Percentiles rank a stretch among this genome's conserved stretches.
phyloP scores from a whole-genome alignment of 2,113 vertebrate species.

The Upupa epops region DNA sequence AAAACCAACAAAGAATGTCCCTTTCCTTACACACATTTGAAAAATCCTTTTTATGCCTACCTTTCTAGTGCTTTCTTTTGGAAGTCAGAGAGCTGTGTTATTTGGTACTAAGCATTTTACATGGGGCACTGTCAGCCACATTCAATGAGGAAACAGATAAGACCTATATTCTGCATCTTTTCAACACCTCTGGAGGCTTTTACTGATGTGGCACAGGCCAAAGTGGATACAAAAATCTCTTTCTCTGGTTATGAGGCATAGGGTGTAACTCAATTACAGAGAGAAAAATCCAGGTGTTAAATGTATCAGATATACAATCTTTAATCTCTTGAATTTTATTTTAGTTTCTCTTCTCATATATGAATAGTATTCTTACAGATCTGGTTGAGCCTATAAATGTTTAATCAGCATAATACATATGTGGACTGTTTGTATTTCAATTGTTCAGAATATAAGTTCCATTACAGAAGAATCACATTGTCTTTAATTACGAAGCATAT shows the following conservation, averaged over 20 bases:
- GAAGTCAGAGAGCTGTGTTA: not conserved
- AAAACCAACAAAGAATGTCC: no score
- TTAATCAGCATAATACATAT: not conserved
- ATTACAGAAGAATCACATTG: not conserved
- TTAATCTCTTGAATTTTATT: not conserved
- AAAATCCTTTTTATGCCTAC: not conserved
- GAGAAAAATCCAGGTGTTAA: not conserved
- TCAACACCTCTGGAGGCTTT: not conserved
- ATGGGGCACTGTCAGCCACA: not conserved
- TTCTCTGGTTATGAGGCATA: not conserved
- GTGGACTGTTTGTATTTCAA: not conserved
- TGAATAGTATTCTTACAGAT: not conserved
- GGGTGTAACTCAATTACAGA: not conserved
- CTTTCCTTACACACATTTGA: not conserved
- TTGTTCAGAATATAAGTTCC: not conserved
- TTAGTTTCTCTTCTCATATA: not conserved
- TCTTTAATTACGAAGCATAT: not conserved
- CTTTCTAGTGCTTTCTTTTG: not conserved
- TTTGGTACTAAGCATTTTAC: not conserved
- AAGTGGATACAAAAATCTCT: not conserved
- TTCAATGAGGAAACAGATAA: not conserved
- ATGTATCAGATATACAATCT: not conserved
- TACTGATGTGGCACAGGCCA: not conserved
- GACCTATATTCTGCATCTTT: not conserved
- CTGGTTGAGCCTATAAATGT: not conserved